Evolutionary conservation across 2,113 vertebrate genomes (phyloP).

Genomic region (Anhinga rufa): DNA sequence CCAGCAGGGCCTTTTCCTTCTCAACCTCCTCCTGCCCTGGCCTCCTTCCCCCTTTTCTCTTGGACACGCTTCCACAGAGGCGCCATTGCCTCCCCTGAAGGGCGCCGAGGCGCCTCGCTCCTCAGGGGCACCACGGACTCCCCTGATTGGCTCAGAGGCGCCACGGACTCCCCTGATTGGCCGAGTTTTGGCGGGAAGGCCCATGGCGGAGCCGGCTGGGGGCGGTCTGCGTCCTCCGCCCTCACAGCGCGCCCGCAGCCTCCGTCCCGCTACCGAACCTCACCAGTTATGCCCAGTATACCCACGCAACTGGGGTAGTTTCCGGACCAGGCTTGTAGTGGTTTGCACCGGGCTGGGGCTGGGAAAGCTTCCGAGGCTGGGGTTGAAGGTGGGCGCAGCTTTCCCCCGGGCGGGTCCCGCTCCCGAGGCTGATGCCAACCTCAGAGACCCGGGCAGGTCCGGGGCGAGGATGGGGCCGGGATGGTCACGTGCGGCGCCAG

Average conservation of each 20-base stretch:
- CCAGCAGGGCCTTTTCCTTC: background rate
- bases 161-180: background rate
- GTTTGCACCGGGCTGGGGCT: background rate
- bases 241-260: background rate
- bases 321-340: background rate
- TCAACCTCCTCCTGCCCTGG: too few species aligned
- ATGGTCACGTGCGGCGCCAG: background rate
- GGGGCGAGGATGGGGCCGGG: background rate
- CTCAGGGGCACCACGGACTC: fast-evolving
- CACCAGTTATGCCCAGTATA: background rate
- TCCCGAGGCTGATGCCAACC: too few species aligned
- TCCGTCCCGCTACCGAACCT: fast-evolving
- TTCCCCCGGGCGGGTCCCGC: background rate
- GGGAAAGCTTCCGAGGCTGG: background rate
- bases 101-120: too few species aligned
- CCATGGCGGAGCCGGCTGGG: fast-evolving
- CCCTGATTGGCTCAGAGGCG: background rate
- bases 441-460: background rate
- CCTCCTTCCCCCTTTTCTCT: background rate
- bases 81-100: background rate
- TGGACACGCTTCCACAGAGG: fast-evolving
- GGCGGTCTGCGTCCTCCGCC: too few species aligned
- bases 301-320: background rate
- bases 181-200: background rate
- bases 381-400: background rate